Percentiles rank a stretch among this genome's conserved stretches.
phyloP scores from a whole-genome alignment of 2,888 invertebrate genomes.

The Entomobrya multifasciata region DNA sequence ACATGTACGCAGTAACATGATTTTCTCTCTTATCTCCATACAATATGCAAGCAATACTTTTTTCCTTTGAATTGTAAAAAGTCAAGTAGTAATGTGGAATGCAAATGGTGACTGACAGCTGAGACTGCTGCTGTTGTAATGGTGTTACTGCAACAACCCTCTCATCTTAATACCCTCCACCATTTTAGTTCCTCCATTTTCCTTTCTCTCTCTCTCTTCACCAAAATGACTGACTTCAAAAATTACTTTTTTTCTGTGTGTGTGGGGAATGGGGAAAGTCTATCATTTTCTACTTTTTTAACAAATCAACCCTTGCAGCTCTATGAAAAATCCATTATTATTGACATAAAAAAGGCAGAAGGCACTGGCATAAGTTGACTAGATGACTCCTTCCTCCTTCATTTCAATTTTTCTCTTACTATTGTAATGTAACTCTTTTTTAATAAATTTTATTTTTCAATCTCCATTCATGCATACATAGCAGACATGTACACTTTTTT shows the following conservation, averaged over 20 bases:
- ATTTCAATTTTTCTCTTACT: slow-evolving; percentile 45
- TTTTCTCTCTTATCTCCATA: too few species aligned
- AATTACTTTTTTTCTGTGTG: slow-evolving; percentile 43
- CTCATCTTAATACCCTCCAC: background rate
- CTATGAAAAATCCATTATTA: slow-evolving; percentile 64
- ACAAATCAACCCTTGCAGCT: slow-evolving; percentile 40
- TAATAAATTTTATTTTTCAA: slow-evolving; percentile 44
- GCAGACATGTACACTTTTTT: too few species aligned
- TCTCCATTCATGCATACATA: slow-evolving; percentile 17
- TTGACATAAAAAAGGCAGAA: slow-evolving; percentile 68
- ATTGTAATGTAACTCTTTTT: slow-evolving; percentile 33
- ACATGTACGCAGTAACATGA: background rate
- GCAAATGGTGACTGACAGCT: slow-evolving; percentile 73
- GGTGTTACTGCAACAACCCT: background rate
- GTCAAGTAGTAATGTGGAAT: slow-evolving; percentile 39
- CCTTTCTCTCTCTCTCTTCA: slow-evolving; percentile 25
- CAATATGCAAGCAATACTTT: background rate
- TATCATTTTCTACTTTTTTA: slow-evolving; percentile 61
- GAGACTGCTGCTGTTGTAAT: slow-evolving; percentile 25
- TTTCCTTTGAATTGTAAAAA: slow-evolving; percentile 47
- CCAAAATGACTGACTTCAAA: slow-evolving; percentile 59
- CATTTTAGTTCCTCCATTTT: slow-evolving; percentile 18
- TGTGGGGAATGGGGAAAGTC: slow-evolving; percentile 57
- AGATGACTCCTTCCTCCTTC: slow-evolving; percentile 56
- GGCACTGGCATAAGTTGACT: slow-evolving; percentile 51